Base-by-base conservation (phyloP, 2,888 invertebrate species). In the Brachylomia viminalis region DNA sequence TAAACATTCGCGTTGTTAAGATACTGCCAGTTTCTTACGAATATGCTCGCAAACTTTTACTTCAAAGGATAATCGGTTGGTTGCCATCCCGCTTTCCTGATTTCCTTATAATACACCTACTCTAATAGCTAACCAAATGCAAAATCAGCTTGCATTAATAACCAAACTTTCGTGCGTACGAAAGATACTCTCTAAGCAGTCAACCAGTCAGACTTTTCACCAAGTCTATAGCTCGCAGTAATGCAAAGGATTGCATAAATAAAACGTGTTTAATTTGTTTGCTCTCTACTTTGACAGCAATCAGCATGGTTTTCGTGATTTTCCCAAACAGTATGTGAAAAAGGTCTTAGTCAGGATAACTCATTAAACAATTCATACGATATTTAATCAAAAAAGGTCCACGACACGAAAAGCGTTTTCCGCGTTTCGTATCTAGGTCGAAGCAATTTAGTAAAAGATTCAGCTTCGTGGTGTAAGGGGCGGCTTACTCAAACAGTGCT, bases 401-500 rank as follows among this genome's bases (percentile, higher is more conserved):
- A 0, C 27, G 23, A 81, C 49, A 62, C 23, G 17, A n/a, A 66
- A 66, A 58, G 42, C 10, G 42, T 42, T 42, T 10, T 10, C 42
- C 49, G 67, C 33, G 67, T 64, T 33, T 52, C 33, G 33, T 58
- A 75, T 81, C 11, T 64, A 75, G 67, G 82, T 75, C 82, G n/a
- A 81, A 79, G 45, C 62, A 79, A 79, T 81, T 79, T 75, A 30
- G 66, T 58, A 81, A 59, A 49, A 82, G 76, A 82, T 82, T 79
- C 59, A 66, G 45, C 62, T 71, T 58, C 13, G 56, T 33, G 11
- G 5, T 58, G 20, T 75, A 15, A 81, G 82, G 67, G 33, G 33
- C 67, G 52, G 80, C 27, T 64, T 81, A 62, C 45, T 75, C 75
- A 81, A 75, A 81, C 75, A 81, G 15, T 45, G 27, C 45, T 73